phyloP scores from a whole-genome alignment of 2,113 vertebrate genomes.

The Oplegnathus fasciatus region DNA sequence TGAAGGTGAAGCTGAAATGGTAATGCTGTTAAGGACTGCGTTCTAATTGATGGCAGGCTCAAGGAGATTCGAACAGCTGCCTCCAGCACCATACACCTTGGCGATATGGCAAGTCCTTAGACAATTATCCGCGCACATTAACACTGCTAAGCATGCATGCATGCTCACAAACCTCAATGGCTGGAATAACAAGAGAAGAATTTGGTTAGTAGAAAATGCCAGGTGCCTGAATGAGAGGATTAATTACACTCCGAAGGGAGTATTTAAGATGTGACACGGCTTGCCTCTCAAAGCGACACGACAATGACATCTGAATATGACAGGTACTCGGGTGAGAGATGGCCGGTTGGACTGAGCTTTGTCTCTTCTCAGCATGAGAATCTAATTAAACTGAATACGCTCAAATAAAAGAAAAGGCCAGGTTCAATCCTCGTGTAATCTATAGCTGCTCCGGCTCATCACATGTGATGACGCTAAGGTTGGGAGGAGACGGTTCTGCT shows the following conservation, averaged over 20 bases:
- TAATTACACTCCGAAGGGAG: constrained; percentile 69
- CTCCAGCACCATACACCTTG: constrained; percentile 45
- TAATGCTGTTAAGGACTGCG: constrained; percentile 50
- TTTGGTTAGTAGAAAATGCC: constrained; percentile 49
- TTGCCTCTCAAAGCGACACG: constrained; percentile 40
- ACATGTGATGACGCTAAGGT: constrained; percentile 16
- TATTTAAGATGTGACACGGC: constrained; percentile 63
- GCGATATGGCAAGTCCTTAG: constrained; percentile 55
- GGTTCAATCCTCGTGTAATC: constrained; percentile 31
- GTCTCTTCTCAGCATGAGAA: constrained; percentile 41
- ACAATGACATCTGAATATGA: constrained; percentile 52
- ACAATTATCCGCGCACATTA: constrained; percentile 70
- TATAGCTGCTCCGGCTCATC: neutral
- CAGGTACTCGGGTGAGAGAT: constrained; percentile 42
- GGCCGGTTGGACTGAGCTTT: constrained; percentile 27
- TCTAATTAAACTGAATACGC: constrained; percentile 70
- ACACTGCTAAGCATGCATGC: constrained; percentile 52
- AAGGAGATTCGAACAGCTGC: constrained; percentile 72
- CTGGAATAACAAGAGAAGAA: constrained; percentile 65
- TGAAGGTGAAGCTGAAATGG: constrained; percentile 74
- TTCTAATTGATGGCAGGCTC: constrained; percentile 74
- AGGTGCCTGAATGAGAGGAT: constrained; percentile 66
- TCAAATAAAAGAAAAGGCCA: constrained; percentile 68
- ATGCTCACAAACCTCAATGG: constrained; percentile 47
- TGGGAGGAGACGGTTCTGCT: neutral